Percentiles rank a stretch among this genome's conserved stretches.
These are phyloP conservation scores for Leptopilina clavipes DNA, from an alignment of 1,140 invertebrate genomes.

Conservation along the genomic window DNA sequence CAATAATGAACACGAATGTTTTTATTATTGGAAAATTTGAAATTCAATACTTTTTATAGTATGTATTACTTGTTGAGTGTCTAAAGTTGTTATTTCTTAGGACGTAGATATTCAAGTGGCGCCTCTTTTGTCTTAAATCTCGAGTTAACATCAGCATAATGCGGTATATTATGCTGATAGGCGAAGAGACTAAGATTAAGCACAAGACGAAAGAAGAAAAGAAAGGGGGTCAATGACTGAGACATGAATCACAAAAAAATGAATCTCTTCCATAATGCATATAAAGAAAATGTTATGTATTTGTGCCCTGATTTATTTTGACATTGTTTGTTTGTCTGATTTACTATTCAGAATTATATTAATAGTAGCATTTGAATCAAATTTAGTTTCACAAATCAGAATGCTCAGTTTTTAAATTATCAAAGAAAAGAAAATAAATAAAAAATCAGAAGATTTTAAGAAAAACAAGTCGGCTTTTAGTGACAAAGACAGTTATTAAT, in stretches of 20 bases:
- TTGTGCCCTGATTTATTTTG: constrained; percentile 19
- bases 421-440: too few relatives aligned
- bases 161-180: constrained; percentile 30
- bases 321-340: constrained; percentile 3
- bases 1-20: too few relatives aligned
- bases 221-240: constrained; percentile 27
- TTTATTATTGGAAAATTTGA: too few relatives aligned
- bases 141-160: constrained; percentile 27
- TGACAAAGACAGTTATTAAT: not conserved
- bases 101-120: constrained; percentile 27
- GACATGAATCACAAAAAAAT: constrained; percentile 20
- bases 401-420: too few relatives aligned
- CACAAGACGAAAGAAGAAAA: constrained; percentile 7
- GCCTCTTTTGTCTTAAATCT: constrained; percentile 34
- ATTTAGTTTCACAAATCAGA: too few relatives aligned
- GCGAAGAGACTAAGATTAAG: constrained; percentile 23
- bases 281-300: constrained; percentile 13
- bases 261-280: constrained; percentile 28
- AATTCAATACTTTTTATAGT: not conserved
- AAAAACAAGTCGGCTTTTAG: not conserved
- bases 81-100: not conserved
- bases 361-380: not conserved
- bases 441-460: not conserved
- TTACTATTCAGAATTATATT: not conserved
- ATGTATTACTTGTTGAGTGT: not conserved